Evolutionary conservation across 1,140 invertebrate genomes (phyloP).

Genomic region (Pseudomyrmex concolor): DNA sequence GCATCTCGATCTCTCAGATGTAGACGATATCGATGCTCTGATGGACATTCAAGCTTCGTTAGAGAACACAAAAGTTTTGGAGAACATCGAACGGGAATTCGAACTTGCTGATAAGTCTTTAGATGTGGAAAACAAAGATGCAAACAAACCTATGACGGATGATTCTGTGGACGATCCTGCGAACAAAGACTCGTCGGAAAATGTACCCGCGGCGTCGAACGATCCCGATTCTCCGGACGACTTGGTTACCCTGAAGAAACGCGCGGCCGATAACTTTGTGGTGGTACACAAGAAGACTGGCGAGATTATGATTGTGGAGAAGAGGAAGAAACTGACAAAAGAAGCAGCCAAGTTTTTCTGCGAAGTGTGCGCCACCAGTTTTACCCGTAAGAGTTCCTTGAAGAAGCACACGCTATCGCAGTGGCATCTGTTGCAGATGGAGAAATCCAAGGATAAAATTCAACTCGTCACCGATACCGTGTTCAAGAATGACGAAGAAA

Average conservation of each 20-base stretch:
- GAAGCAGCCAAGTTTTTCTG: conserved; percentile 83
- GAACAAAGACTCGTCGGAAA: conserved; percentile 23
- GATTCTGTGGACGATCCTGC: conserved; percentile 5
- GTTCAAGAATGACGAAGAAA: conserved; percentile 13
- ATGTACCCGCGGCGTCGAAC: neutral
- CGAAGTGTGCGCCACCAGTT: conserved; percentile 81
- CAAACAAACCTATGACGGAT: neutral
- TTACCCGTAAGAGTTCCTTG: conserved; percentile 82
- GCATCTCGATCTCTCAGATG: conserved; percentile 61
- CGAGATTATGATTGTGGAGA: conserved; percentile 82
- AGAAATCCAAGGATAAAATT: conserved; percentile 64
- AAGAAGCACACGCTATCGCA: conserved; percentile 83
- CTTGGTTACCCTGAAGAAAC: conserved; percentile 74
- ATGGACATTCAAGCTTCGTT: conserved; percentile 45
- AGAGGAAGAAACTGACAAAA: conserved; percentile 83
- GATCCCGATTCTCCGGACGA: conserved; percentile 27
- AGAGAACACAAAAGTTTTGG: neutral
- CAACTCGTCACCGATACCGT: conserved; percentile 5
- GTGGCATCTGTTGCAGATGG: conserved; percentile 79
- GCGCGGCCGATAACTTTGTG: conserved; percentile 78
- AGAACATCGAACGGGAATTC: neutral
- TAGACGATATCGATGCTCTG: conserved; percentile 56
- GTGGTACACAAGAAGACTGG: conserved; percentile 81
- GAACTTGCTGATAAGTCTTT: neutral
- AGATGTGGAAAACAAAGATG: neutral